Conservation (phyloP, 1,140 invertebrate genomes). For the Ditylenchus dipsaci region DNA sequence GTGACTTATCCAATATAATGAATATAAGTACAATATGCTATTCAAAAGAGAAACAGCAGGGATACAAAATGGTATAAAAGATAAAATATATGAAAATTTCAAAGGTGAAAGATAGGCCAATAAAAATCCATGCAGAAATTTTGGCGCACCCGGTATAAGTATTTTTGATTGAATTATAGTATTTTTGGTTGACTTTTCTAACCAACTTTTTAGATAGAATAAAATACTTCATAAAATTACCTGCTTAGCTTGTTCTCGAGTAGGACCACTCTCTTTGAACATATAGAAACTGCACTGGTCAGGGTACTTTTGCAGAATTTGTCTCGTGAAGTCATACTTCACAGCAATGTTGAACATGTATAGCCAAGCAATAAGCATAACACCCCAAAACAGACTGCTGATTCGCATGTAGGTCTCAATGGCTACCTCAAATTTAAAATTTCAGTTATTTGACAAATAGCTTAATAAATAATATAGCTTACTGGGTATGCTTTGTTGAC, state of each 20-base stretch:
- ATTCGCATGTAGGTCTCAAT: conserved; percentile 59
- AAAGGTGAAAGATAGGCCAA: no score
- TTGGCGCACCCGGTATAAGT: no score
- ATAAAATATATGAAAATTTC: no score
- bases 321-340: conserved; percentile 63
- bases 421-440: conserved; percentile 14
- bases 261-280: conserved; percentile 50
- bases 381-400: conserved; percentile 53
- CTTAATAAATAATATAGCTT: conserved; percentile 16
- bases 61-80: no score
- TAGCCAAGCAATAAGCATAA: conserved; percentile 62
- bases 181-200: no score
- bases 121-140: no score
- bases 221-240: conserved; percentile 15
- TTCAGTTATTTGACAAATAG: background rate
- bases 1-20: no score
- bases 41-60: no score
- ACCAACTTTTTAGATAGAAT: background rate
- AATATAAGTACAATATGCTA: no score
- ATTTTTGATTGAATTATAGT: no score
- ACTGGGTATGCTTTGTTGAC: conserved; percentile 69
- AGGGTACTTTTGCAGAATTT: conserved; percentile 52
- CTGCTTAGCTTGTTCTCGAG: conserved; percentile 48
- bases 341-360: conserved; percentile 68
- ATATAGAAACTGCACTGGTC: conserved; percentile 47